phyloP scores from a whole-genome alignment of 2,888 invertebrate species.

The Nemotelus pantherinus region DNA sequence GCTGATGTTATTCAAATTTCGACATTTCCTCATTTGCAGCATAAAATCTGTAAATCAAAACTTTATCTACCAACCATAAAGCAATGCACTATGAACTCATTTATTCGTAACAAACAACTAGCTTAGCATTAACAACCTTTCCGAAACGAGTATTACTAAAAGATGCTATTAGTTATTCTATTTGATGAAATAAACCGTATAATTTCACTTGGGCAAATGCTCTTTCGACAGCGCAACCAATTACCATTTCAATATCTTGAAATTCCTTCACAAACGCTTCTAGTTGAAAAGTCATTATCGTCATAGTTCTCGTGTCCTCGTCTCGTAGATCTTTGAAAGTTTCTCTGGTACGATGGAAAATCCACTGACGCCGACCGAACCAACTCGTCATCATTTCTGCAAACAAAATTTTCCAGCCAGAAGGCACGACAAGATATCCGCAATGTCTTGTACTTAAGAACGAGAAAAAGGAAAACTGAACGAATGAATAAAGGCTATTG shows the following conservation, averaged over 20 bases:
- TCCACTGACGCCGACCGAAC: neutral
- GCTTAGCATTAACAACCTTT: too few relatives aligned
- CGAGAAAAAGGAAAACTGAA: neutral
- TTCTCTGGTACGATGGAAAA: neutral
- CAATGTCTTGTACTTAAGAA: neutral
- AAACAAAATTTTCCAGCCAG: slow-evolving; percentile 13
- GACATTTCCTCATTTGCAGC: too few relatives aligned
- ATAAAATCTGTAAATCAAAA: too few relatives aligned
- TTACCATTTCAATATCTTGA: slow-evolving; percentile 13
- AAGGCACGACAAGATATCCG: slow-evolving; percentile 1
- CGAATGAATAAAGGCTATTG: neutral
- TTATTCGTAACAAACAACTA: too few relatives aligned
- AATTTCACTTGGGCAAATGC: slow-evolving; percentile 1
- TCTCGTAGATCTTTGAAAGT: neutral
- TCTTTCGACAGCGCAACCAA: slow-evolving; percentile 2
- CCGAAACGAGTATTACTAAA: neutral
- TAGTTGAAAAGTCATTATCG: neutral
- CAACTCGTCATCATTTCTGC: neutral
- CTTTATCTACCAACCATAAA: too few relatives aligned
- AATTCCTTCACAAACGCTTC: neutral
- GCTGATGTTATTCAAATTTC: too few relatives aligned
- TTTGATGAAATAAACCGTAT: neutral
- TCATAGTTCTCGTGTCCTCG: neutral
- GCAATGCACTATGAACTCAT: too few relatives aligned
- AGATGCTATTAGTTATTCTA: neutral